A percentile compares a stretch with the other conserved stretches of the same genome.
Evolutionary conservation across 2,888 invertebrate species (phyloP).

Genomic region (Cephus sareptanus): DNA sequence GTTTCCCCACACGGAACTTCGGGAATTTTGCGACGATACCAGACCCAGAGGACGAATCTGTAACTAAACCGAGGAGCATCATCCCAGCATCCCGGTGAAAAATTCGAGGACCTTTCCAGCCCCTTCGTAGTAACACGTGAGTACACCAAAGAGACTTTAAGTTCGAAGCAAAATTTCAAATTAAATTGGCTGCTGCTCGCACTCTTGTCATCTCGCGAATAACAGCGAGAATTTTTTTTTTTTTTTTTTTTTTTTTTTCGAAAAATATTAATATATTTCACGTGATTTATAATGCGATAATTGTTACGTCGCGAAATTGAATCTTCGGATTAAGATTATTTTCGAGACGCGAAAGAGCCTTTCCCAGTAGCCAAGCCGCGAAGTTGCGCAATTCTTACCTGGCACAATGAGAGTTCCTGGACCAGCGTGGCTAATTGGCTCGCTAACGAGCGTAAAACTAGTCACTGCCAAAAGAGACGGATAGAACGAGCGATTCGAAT

Average conservation of each 20-base stretch:
- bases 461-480: neutral
- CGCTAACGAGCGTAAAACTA: slow-evolving; percentile 5
- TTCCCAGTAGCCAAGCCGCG: slow-evolving; percentile 31
- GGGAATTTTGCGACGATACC: neutral
- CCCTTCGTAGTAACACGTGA: neutral
- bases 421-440: slow-evolving; percentile 9
- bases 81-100: neutral
- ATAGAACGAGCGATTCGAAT: neutral
- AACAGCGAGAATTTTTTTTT: too few relatives aligned
- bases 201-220: too few relatives aligned
- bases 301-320: neutral
- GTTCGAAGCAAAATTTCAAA: neutral
- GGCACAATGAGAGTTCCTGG: slow-evolving; percentile 27
- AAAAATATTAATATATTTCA: neutral
- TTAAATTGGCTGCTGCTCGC: neutral
- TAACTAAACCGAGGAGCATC: neutral
- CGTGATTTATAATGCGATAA: neutral
- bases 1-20: neutral
- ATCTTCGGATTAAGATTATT: neutral
- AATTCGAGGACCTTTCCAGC: neutral
- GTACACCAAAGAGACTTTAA: neutral
- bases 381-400: slow-evolving; percentile 35
- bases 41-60: neutral
- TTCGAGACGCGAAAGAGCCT: slow-evolving; percentile 5
- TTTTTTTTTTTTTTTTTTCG: neutral